Percentiles rank a stretch among this genome's conserved stretches.
Conservation (phyloP, 2,888 invertebrate genomes). For the Nephrotoma appendiculata region DNA sequence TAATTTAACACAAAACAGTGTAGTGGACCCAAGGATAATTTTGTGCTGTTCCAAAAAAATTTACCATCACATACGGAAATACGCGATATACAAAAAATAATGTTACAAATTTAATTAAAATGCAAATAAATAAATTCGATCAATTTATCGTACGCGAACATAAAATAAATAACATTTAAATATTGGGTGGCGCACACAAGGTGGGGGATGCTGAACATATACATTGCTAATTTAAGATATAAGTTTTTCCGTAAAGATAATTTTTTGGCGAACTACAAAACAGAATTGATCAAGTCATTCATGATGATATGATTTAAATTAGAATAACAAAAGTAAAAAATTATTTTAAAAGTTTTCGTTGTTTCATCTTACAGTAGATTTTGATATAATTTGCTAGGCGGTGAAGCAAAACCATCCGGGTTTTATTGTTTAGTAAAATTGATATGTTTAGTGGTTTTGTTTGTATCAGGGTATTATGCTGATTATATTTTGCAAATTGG, state of each 20-base stretch:
- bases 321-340: background rate
- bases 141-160: background rate
- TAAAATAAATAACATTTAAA: background rate
- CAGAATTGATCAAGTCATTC: background rate
- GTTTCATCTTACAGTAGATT: background rate
- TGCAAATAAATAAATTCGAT: background rate
- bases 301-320: background rate
- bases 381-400: background rate
- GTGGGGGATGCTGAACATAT: background rate
- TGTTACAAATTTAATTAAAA: background rate
- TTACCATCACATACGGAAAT: background rate
- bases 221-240: background rate
- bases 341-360: background rate
- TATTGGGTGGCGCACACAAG: background rate
- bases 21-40: background rate
- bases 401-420: background rate
- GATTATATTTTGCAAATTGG: background rate
- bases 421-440: background rate
- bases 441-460: background rate
- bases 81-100: background rate
- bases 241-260: background rate
- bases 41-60: background rate
- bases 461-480: background rate
- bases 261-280: background rate
- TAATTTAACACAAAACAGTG: background rate